Conservation (phyloP, 2,113 vertebrate genomes). For the Mixornis gularis region DNA sequence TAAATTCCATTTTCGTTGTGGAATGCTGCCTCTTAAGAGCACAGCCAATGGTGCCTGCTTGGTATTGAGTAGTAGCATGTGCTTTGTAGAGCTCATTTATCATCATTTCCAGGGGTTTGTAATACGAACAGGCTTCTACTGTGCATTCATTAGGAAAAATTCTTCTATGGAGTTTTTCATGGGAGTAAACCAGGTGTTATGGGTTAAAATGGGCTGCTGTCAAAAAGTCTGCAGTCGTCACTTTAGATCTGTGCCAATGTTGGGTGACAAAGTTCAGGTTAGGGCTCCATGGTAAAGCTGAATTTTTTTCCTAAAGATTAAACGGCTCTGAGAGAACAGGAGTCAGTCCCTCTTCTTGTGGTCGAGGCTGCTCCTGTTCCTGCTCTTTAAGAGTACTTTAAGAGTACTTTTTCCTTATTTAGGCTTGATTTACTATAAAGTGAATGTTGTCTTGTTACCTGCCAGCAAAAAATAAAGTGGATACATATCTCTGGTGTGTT, state of each 20-base stretch:
- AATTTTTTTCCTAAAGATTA: background rate
- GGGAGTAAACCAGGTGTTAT: background rate
- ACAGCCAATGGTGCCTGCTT: background rate
- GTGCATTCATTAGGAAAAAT: constrained; percentile 31
- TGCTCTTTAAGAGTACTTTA: background rate
- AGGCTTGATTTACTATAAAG: background rate
- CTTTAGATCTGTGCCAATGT: background rate
- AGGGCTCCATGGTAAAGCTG: background rate
- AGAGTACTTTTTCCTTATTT: constrained; percentile 1
- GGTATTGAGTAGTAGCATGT: constrained; percentile 16
- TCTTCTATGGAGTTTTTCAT: constrained; percentile 9
- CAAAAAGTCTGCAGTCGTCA: background rate
- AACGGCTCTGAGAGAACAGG: background rate
- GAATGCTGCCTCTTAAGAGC: background rate
- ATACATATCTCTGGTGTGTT: background rate
- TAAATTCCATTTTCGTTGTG: constrained; percentile 19
- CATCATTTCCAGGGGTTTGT: background rate
- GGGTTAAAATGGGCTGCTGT: constrained; percentile 3
- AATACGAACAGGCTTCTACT: constrained; percentile 15
- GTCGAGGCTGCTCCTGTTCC: background rate
- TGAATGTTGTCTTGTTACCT: background rate
- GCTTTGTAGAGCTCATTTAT: constrained; percentile 28
- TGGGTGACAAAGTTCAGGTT: background rate
- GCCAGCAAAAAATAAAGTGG: background rate
- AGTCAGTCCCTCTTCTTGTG: background rate